Evolutionary conservation across 2,113 vertebrate genomes (phyloP).

Genomic region (Gymnorhina tibicen): DNA sequence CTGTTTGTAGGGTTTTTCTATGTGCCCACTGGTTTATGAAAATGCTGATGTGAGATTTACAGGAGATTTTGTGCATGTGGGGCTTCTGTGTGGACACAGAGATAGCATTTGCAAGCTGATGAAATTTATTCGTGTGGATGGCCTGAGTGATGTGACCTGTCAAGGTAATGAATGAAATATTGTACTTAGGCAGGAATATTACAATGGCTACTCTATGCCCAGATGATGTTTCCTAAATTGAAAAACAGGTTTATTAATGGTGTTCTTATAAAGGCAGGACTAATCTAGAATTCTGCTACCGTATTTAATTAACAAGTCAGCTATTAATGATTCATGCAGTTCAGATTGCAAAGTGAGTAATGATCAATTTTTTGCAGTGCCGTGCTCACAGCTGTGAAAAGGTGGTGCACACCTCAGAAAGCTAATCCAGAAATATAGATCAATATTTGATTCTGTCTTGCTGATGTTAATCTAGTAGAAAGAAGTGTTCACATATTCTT

Average conservation of each 20-base stretch:
- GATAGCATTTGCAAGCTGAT: neutral
- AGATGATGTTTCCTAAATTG: constrained; percentile 50
- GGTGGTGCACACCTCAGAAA: constrained; percentile 25
- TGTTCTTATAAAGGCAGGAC: neutral
- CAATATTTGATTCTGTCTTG: constrained; percentile 55
- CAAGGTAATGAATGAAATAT: constrained; percentile 44
- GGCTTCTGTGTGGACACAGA: neutral
- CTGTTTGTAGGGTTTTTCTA: neutral
- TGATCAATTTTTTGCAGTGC: constrained; percentile 35
- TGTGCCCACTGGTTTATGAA: neutral
- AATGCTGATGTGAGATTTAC: neutral
- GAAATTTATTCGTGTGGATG: neutral
- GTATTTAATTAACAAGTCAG: constrained; percentile 66
- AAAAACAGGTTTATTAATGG: constrained; percentile 60
- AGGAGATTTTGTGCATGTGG: neutral
- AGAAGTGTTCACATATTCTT: neutral
- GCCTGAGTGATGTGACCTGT: neutral
- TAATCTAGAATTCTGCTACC: constrained; percentile 56
- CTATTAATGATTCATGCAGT: constrained; percentile 28
- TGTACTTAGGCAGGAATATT: neutral
- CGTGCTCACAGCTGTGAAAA: constrained; percentile 23
- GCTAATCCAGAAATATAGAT: constrained; percentile 13
- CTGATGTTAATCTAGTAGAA: neutral
- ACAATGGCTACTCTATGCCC: neutral
- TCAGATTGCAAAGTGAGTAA: constrained; percentile 19